A percentile compares a stretch with the other conserved stretches of the same genome.
These are phyloP conservation scores for Pecten maximus DNA, from an alignment of 2,888 invertebrate genomes.

Conservation along the genomic window DNA sequence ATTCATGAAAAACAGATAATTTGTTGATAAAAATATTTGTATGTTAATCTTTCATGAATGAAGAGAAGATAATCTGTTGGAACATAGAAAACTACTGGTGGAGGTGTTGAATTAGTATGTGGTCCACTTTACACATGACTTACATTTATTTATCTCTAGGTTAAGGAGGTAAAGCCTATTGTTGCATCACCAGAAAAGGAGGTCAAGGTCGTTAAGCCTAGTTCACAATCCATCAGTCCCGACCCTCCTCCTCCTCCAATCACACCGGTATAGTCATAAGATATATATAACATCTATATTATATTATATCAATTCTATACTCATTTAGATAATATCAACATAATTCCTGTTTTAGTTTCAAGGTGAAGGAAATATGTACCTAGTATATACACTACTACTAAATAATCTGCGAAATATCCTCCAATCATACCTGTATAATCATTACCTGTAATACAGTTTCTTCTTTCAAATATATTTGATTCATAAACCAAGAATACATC, in stretches of 20 bases:
- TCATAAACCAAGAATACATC: no score
- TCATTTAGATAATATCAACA: background rate
- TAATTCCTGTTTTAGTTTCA: no score
- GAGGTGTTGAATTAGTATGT: background rate
- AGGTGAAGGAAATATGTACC: no score
- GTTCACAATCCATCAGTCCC: background rate
- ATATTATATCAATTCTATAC: background rate
- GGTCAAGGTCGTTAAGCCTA: background rate
- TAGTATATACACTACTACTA: no score
- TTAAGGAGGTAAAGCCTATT: constrained; percentile 13
- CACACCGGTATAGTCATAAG: background rate
- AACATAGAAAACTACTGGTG: background rate
- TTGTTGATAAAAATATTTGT: no score
- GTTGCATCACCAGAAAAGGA: constrained; percentile 4
- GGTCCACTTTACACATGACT: background rate
- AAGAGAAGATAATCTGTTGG: background rate
- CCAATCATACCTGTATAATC: no score
- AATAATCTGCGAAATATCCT: no score
- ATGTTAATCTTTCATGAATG: background rate
- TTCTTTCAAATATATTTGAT: no score
- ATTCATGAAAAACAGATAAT: no score
- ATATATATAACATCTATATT: background rate
- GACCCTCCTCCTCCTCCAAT: background rate
- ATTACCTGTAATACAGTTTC: no score
- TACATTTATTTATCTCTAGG: background rate